Evolutionary conservation across 2,113 vertebrate species (phyloP).

Genomic region (Forbesichthys agassizii): DNA sequence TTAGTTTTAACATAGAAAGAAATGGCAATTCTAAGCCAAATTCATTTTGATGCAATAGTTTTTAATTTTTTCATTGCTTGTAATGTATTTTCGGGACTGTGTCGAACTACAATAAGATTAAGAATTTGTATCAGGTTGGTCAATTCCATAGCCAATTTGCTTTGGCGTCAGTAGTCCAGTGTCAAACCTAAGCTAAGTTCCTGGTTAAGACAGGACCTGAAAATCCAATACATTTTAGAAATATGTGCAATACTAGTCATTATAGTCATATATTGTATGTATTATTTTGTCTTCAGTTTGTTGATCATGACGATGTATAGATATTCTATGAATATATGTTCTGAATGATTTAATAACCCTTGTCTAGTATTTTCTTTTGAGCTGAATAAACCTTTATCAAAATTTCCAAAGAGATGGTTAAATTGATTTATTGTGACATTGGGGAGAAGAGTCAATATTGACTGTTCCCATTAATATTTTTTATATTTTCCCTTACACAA

Average conservation of each 20-base stretch:
- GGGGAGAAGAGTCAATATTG: neutral
- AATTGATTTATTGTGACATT: neutral
- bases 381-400: constrained; percentile 76
- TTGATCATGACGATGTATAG: constrained; percentile 89
- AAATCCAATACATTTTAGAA: constrained; percentile 90
- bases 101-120: constrained; percentile 71
- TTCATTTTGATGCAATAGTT: neutral
- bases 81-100: constrained; percentile 56
- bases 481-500: neutral
- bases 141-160: constrained; percentile 77
- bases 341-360: constrained; percentile 86
- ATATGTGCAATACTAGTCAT: constrained; percentile 99
- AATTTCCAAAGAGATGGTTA: constrained; percentile 29
- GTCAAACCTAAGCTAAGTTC: constrained; percentile 85
- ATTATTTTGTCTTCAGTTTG: constrained; percentile 74
- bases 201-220: constrained; percentile 80
- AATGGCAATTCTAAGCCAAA: constrained; percentile 57
- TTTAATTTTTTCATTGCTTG: constrained; percentile 54
- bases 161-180: constrained; percentile 81
- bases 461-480: no score
- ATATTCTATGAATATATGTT: constrained; percentile 92
- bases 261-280: constrained; percentile 78
- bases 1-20: constrained; percentile 58
- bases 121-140: constrained; percentile 75
- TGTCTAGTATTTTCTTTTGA: constrained; percentile 94